These are phyloP conservation scores for Agrypnus murinus DNA, from an alignment of 2,888 invertebrate genomes.

Conservation along the genomic window DNA sequence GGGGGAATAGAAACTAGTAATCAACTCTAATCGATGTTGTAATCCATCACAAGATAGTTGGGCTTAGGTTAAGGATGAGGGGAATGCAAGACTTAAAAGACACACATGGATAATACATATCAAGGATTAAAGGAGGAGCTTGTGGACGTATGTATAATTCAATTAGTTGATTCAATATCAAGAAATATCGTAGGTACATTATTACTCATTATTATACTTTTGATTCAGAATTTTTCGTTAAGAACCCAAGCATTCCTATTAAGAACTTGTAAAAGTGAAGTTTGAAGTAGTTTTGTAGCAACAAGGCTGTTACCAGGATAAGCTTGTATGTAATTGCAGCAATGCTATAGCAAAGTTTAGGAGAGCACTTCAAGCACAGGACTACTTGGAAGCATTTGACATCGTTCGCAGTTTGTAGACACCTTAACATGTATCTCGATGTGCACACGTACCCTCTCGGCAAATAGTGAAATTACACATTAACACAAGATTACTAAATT, in stretches of 20 bases:
- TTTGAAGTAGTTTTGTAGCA: conserved; percentile 28
- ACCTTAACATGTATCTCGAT: conserved; percentile 59
- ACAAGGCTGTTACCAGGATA: conserved; percentile 32
- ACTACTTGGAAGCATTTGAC: conserved; percentile 55
- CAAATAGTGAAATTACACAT: conserved; percentile 64
- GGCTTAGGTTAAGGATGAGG: conserved; percentile 54
- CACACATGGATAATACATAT: conserved; percentile 42
- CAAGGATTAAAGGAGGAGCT: conserved; percentile 12
- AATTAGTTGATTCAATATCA: not conserved
- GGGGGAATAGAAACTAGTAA: conserved; percentile 65
- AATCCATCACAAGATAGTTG: conserved; percentile 68
- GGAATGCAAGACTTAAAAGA: conserved; percentile 46
- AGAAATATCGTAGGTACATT: not conserved
- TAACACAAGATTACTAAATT: conserved; percentile 67
- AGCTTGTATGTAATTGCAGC: conserved; percentile 57
- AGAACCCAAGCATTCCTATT: not conserved
- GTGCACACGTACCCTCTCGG: conserved; percentile 61
- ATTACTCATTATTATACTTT: not conserved
- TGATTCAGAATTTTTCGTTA: not conserved
- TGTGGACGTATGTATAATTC: conserved; percentile 13
- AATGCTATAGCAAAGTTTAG: conserved; percentile 56
- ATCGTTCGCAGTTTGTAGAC: conserved; percentile 53
- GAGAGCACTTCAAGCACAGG: conserved; percentile 52
- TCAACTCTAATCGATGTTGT: conserved; percentile 71
- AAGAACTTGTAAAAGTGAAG: conserved; percentile 11